A percentile compares a stretch with the other conserved stretches of the same genome.
Evolutionary conservation across 1,140 invertebrate species (phyloP).

Genomic region (Trinorchestia longiramus): DNA sequence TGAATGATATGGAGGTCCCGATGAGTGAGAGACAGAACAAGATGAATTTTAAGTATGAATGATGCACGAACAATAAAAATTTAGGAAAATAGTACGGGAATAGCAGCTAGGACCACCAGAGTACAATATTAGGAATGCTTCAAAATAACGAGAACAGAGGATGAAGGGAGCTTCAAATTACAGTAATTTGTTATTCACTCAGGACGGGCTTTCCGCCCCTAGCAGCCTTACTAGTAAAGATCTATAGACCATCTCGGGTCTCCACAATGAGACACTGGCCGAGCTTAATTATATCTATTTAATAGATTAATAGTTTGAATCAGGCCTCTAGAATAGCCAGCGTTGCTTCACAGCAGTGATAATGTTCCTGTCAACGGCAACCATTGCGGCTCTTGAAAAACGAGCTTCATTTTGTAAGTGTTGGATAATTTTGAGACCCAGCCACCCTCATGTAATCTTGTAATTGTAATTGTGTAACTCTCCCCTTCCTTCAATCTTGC

Average conservation of each 20-base stretch:
- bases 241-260: constrained; percentile 40
- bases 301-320: constrained; percentile 52
- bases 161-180: neutral
- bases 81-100: neutral
- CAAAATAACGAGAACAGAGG: neutral
- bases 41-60: neutral
- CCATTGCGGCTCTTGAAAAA: constrained; percentile 27
- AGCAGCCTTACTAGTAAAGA: neutral
- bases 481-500: constrained; percentile 39
- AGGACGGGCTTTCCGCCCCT: neutral
- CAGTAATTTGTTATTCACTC: neutral
- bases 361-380: constrained; percentile 40
- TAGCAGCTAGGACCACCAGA: neutral
- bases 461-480: constrained; percentile 45
- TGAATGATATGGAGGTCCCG: neutral
- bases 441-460: constrained; percentile 25
- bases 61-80: neutral
- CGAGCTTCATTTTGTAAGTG: constrained; percentile 18
- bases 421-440: neutral
- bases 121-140: neutral
- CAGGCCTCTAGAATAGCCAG: constrained; percentile 1
- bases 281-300: constrained; percentile 51
- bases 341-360: constrained; percentile 14
- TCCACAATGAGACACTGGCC: constrained; percentile 35
- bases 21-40: neutral